Evolutionary conservation across 2,888 invertebrate genomes (phyloP), one percentile per base, ranked within the genome.

Genomic region (Harmothoe impar): DNA sequence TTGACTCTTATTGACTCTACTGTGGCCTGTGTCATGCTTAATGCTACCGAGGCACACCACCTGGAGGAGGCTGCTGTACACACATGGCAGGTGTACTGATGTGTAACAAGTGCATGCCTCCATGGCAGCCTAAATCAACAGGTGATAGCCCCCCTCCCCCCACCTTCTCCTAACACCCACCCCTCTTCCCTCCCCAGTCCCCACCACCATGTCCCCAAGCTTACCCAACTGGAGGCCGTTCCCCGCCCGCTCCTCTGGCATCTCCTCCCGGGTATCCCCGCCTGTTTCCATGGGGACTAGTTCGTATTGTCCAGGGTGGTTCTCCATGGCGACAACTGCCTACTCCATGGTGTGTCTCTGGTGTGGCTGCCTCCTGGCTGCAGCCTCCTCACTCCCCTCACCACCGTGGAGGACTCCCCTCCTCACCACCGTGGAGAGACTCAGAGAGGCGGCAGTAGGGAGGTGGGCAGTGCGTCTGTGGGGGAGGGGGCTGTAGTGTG

Each of bases 321-420:
- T 72, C 15, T 72, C 72, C 72, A 72, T 72, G 29, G 72, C 72
- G 31, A 72, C 72, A 72, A 62, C 62, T 62, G 62, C 62, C 62
- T 62, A 62, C 62, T 62, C 62, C 62, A 62, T 62, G 62, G 7
- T 62, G 62, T 62, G 62, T 43, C 43, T 43, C 43, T 10, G 3
- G 43, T 62, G 62, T n/a, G 62, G 23, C 23, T 62, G 62, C 12
- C 62, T 62, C 3, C 62, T 62, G 62, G n/a, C 62, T 62, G 62
- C 0, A n/a, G 62, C n/a, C 62, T 62, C 62, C 62, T n/a, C 3
- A 3, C 20, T 1, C 3, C 0, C 62, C 1, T 62, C 62, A n/a
- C 7, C n/a, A 62, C 62, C 43, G 29, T 72, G 72, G 29, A 29
- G 72, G 72, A 43, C n/a, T n/a, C n/a, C 20, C 12, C 3, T 3